phyloP scores from a whole-genome alignment of 2,888 invertebrate genomes.

The Hyppa rectilinea region DNA sequence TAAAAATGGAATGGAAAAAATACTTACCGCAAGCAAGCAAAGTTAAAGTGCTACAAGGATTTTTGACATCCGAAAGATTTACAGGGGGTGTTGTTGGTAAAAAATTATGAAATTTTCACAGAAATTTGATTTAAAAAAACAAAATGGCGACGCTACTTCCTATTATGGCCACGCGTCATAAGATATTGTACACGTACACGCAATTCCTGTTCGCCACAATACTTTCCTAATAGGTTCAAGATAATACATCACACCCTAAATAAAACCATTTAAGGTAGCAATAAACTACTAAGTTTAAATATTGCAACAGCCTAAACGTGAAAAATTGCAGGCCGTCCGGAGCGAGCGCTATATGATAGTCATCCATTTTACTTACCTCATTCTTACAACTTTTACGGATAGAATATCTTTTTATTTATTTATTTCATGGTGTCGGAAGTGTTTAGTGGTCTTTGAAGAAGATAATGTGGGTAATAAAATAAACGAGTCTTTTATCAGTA shows the following conservation, averaged over 20 bases:
- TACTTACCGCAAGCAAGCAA: too few relatives aligned
- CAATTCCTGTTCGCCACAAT: background rate
- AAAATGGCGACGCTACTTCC: background rate
- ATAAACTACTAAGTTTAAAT: slow-evolving; percentile 33
- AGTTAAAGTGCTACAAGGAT: too few relatives aligned
- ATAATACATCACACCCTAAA: slow-evolving; percentile 4
- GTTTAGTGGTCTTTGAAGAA: background rate
- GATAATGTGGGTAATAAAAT: background rate
- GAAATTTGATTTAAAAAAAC: background rate
- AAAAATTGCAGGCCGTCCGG: slow-evolving; percentile 39
- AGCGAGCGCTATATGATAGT: slow-evolving; percentile 9
- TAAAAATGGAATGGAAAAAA: background rate
- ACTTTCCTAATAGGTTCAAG: background rate
- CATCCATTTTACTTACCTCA: slow-evolving; percentile 42
- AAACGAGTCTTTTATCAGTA: background rate
- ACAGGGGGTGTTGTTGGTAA: background rate
- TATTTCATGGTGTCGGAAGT: background rate
- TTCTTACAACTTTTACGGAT: slow-evolving; percentile 24
- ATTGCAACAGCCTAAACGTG: slow-evolving; percentile 31
- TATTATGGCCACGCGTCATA: background rate
- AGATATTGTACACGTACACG: too few relatives aligned
- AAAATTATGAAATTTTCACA: background rate
- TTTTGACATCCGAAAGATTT: background rate
- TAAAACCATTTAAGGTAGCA: slow-evolving; percentile 30
- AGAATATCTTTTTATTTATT: slow-evolving; percentile 24